Evolutionary conservation across 2,113 vertebrate species (phyloP), one percentile per base, ranked within the genome.

Genomic region (Hemiprocne comata): DNA sequence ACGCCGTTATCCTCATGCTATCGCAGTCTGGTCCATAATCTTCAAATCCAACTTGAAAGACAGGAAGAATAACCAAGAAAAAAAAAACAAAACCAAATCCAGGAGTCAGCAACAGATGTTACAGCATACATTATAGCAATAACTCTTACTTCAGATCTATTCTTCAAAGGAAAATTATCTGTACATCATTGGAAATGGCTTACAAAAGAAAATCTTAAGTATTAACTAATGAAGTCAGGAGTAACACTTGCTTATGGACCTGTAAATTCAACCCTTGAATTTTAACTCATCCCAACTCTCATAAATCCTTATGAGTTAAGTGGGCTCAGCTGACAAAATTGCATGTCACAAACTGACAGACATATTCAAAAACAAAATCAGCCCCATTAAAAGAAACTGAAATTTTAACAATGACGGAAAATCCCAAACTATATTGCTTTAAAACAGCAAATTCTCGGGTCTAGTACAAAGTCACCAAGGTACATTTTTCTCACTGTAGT

Each of bases 1-100:
- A 99, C 2, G 99, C 98, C 11, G 98, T 98, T 94, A 99, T 98
- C 95, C 98, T 98, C 97, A 98, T 98, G 90, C 98, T 98, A 58
- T 98, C 98, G 50, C 98, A 99, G 71, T 99, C 98, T 84, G 99
- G 98, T 70, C 98, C 98, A 91, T 98, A 99, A 96, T 99, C 99
- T 97, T 99, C 99, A 95, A 99, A 99, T 64, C 99, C 99, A 98
- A 98, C 98, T 98, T 97, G 48, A 89, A 95, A 80, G 44, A 76
- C 40, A 88, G 84, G 51, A 64, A 65, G 64, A 93, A 46, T 34
- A 71, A 28, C 11, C 36, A 48, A 64, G 40, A n/a, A 48, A 64
- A 46, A n/a, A 42, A 9, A 24, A 50, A 17, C 26, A 54, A 34
- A 14, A 26, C 40, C 46, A 7, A 54, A 46, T 20, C 9, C 21